Evolutionary conservation across 1,140 invertebrate species (phyloP), one percentile per base, ranked within the genome.

Genomic region (Whitmania pigra): DNA sequence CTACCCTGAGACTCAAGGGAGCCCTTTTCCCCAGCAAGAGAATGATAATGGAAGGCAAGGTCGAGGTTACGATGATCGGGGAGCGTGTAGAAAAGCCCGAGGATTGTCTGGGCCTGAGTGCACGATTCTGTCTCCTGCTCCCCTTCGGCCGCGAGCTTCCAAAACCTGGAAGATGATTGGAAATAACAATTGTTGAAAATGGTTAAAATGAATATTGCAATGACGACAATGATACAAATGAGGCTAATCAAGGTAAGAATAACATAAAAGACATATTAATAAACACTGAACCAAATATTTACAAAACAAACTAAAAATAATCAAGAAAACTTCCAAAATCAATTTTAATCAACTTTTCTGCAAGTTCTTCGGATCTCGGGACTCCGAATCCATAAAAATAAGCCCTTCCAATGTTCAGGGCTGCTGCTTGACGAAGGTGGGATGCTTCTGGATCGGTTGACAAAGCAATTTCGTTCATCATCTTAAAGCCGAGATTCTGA

Each of bases 1-100:
- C 17, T n/a, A 82, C 81, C 81, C 78, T 82, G 81, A 13, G 81
- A 83, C 77, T 83, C 82, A 22, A 83, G 73, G 72, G 77, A 80
- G 15, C 81, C 81, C 77, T 82, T 81, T 17, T 81, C 80, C 76
- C 79, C 81, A n/a, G 82, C 82, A 69, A 82, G 80, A 22, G 78
- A 79, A 71, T 83, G 82, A 80, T 81, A 83, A 74, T 81, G 82
- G 71, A 80, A 82, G 20, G 80, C 79, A 70, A 81, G 80, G 29
- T 81, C 77, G 11, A 83, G 74, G 75, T 83, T 77, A 0, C 74
- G 71, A 66, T 73, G 75, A 25, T 80, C 76, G 54, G 75, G 73
- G n/a, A 77, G 55, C 31, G 80, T 80, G 73, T 83, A 83, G 74
- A 78, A 81, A 78, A 82, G 79, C 5, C 81, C 82, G 4, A 83